Conservation (phyloP, 2,113 vertebrate species). For the Triplophysa siluroides region DNA sequence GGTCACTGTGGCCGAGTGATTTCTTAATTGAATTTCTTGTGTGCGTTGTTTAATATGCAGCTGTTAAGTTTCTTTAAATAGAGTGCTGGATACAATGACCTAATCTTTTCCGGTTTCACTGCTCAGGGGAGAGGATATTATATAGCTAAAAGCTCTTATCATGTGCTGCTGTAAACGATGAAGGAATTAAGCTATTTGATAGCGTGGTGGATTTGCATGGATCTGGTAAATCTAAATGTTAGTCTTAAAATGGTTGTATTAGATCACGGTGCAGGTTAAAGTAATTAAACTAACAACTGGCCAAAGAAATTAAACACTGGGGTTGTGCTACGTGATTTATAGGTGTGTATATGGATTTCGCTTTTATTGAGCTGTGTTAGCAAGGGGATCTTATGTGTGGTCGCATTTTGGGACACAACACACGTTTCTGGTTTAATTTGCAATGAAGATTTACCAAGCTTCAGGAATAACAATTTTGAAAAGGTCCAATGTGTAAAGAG, state of each 20-base stretch:
- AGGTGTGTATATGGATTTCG: neutral
- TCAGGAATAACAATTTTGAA: no score
- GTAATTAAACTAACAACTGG: neutral
- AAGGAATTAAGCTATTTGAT: conserved; percentile 58
- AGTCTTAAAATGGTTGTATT: conserved; percentile 49
- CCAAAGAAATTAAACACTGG: conserved; percentile 3
- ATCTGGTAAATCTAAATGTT: conserved; percentile 64
- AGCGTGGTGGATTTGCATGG: conserved; percentile 44
- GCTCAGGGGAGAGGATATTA: conserved; percentile 57
- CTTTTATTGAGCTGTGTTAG: neutral
- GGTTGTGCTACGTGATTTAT: neutral
- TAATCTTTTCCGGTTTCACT: conserved; percentile 69
- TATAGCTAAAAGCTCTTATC: conserved; percentile 62
- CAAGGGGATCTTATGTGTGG: neutral
- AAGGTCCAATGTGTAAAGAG: no score
- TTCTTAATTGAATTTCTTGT: conserved; percentile 75
- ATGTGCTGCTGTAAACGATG: conserved; percentile 59
- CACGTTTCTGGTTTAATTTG: neutral
- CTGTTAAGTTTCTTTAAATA: conserved; percentile 74
- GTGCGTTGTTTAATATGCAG: conserved; percentile 76
- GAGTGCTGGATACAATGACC: conserved; percentile 67
- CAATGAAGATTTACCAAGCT: no score
- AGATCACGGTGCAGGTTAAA: conserved; percentile 48
- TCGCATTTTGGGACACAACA: neutral
- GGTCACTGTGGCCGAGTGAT: conserved; percentile 72